Base-by-base conservation (phyloP, 2,888 invertebrate genomes). In the Tortricodes alternella region DNA sequence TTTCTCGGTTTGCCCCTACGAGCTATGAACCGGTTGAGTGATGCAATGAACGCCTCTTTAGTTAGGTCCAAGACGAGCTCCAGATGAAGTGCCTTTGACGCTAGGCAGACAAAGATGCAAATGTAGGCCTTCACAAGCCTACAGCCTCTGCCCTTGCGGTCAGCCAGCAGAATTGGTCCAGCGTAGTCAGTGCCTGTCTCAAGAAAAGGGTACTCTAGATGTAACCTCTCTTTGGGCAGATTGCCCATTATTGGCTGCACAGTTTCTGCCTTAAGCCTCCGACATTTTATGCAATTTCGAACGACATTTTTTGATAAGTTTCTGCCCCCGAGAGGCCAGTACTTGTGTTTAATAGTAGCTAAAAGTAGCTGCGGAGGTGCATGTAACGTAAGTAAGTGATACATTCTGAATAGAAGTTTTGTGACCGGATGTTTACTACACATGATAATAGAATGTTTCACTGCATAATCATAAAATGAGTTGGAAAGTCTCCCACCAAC, bases 11-110 rank as follows among this genome's bases (percentile, higher is more conserved):
- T 48, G 13, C 57, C 57, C 13, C 57, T 23, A 1, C 57, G 60
- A 27, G 57, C 46, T 6, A 60, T 50, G 19, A 60, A 60, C 6
- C 60, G 21, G 16, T 34, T 38, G n/a, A 60, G 16, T n/a, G 57
- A 50, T 5, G 49, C 34, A 16, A 57, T 16, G 34, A 43, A 60
- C 3, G 23, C 23, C 1, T 58, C 39, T 5, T 39, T 48, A 1
- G 60, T 46, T 4, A 60, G 8, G 16, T 35, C 35, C 5, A 41
- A 51, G 29, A 60, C 58, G 13, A 58, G 39, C 9, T 61, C 61
- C 2, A 61, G 39, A 34, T 55, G 46, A 15, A 55, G 7, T n/a
- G 43, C 48, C 29, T 43, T 39, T 0, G 35, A 16, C 6, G 48
- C 48, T 8, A 55, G 23, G 11, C 38, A 38, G n/a, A 39, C 29